Evolutionary conservation across 2,888 invertebrate genomes (phyloP).

Genomic region (Dynastes hyllus): DNA sequence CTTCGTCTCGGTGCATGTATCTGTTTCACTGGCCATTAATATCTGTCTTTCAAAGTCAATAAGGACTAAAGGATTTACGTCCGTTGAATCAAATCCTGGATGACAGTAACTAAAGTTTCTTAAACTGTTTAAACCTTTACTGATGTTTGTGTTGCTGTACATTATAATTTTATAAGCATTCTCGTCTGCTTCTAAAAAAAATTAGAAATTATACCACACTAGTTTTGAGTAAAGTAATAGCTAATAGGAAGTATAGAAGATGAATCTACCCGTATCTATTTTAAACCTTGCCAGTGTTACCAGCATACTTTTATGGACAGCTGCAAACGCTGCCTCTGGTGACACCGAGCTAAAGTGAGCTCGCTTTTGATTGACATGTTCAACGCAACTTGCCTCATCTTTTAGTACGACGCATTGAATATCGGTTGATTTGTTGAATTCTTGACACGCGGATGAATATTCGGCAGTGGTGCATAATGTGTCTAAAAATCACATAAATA

Average conservation of each 20-base stretch:
- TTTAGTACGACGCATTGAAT: constrained; percentile 54
- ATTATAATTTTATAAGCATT: not conserved
- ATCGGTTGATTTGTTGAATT: constrained; percentile 58
- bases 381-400: constrained; percentile 73
- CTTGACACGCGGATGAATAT: constrained; percentile 57
- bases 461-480: constrained; percentile 58
- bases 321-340: constrained; percentile 77
- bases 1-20: not conserved
- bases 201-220: not conserved
- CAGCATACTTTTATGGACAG: constrained; percentile 70
- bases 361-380: constrained; percentile 72
- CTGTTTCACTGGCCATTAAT: not conserved
- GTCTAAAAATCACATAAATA: constrained; percentile 56
- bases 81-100: not conserved
- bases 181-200: not conserved
- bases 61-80: not conserved
- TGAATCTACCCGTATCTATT: not conserved
- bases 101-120: not conserved
- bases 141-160: not conserved
- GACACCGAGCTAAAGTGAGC: constrained; percentile 77
- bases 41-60: not conserved
- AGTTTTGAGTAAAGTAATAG: not conserved
- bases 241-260: not conserved
- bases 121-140: not conserved
- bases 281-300: constrained; percentile 72